Evolutionary conservation across 2,113 vertebrate genomes (phyloP).

Genomic region (Phrynocephalus versicolor): DNA sequence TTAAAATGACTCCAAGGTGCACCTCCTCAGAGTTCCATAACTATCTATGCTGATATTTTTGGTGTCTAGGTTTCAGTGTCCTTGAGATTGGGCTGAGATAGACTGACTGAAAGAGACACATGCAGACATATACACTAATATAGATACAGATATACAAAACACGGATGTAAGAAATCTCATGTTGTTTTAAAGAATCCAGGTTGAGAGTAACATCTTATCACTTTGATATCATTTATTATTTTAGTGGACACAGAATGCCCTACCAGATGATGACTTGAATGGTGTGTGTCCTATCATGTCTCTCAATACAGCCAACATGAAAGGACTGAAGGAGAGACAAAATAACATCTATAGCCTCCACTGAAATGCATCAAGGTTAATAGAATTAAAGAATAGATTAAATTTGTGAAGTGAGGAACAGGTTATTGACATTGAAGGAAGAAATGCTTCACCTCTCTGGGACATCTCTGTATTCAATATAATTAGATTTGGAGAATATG

Average conservation of each 20-base stretch:
- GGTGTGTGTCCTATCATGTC: neutral
- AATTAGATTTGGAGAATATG: neutral
- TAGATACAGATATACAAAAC: no score
- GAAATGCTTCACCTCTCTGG: neutral
- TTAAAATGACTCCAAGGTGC: no score
- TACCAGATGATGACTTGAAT: neutral
- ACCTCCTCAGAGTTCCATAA: no score
- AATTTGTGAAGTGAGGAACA: neutral
- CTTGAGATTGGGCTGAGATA: no score
- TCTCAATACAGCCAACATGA: neutral
- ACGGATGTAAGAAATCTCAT: no score
- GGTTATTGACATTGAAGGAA: slow-evolving; percentile 18
- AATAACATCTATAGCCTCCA: neutral
- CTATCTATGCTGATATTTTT: no score
- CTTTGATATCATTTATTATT: neutral
- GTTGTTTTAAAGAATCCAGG: neutral
- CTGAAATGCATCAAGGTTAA: slow-evolving; percentile 5
- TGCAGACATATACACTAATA: no score
- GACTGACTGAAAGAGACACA: no score
- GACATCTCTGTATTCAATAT: neutral
- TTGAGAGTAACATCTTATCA: neutral
- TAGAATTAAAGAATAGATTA: slow-evolving; percentile 12
- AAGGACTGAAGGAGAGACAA: neutral
- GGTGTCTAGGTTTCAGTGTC: no score
- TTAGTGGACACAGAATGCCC: neutral